Evolutionary conservation across 2,113 vertebrate genomes (phyloP).

Genomic region (Burhinus bistriatus): DNA sequence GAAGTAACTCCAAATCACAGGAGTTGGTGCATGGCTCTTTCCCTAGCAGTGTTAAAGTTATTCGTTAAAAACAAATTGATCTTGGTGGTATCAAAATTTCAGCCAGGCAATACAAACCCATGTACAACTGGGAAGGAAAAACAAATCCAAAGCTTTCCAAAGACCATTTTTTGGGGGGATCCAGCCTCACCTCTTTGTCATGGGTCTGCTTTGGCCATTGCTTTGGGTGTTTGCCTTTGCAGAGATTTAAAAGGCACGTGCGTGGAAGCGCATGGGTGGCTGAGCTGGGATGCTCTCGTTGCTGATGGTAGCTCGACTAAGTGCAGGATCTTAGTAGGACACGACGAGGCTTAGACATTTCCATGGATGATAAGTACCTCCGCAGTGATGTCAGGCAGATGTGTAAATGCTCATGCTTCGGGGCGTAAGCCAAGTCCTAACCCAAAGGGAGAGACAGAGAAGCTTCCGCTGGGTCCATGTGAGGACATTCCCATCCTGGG

Average conservation of each 20-base stretch:
- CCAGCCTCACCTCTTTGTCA: background rate
- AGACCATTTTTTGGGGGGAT: background rate
- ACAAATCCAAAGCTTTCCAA: background rate
- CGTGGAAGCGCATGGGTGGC: background rate
- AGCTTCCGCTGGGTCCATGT: background rate
- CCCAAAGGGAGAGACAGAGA: background rate
- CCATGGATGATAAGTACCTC: background rate
- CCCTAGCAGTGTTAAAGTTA: background rate
- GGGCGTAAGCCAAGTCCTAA: background rate
- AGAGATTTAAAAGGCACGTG: background rate
- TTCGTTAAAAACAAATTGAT: background rate
- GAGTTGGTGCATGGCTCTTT: background rate
- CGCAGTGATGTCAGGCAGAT: rapidly evolving
- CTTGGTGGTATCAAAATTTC: background rate
- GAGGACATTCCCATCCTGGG: background rate
- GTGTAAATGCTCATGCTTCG: rapidly evolving
- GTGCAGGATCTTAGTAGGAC: background rate
- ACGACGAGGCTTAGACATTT: background rate
- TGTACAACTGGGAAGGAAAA: background rate
- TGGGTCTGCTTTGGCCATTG: background rate
- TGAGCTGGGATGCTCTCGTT: background rate
- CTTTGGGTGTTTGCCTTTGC: background rate
- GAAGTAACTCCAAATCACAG: background rate
- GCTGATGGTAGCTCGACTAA: background rate
- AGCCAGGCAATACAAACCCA: background rate